These are phyloP conservation scores for Acheta domesticus DNA, from an alignment of 2,888 invertebrate genomes.

Conservation along the genomic window DNA sequence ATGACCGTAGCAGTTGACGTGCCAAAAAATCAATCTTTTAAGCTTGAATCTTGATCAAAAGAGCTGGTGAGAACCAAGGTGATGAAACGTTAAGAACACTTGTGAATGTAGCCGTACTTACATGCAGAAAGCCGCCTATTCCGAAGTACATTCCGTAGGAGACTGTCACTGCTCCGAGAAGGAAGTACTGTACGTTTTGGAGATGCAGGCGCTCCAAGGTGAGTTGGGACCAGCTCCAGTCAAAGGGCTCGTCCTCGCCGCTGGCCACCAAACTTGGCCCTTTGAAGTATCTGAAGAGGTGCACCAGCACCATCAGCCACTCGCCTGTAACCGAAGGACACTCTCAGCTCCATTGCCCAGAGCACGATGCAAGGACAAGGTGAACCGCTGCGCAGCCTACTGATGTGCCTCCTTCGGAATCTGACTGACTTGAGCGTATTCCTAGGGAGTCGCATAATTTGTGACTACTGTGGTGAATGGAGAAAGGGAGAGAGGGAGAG, in stretches of 20 bases:
- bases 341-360: neutral
- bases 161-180: conserved; percentile 52
- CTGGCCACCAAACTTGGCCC: conserved; percentile 43
- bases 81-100: too few relatives aligned
- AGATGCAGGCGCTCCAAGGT: conserved; percentile 54
- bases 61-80: too few relatives aligned
- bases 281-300: conserved; percentile 56
- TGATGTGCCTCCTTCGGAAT: too few relatives aligned
- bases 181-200: conserved; percentile 52
- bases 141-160: conserved; percentile 60
- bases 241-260: conserved; percentile 37
- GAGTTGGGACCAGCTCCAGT: conserved; percentile 46
- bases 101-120: conserved; percentile 47
- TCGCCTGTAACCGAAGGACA: conserved; percentile 53
- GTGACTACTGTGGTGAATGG: too few relatives aligned
- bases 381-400: neutral
- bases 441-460: too few relatives aligned
- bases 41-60: too few relatives aligned
- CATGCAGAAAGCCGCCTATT: conserved; percentile 66
- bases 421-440: too few relatives aligned
- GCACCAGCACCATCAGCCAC: conserved; percentile 63
- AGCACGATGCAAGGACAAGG: neutral
- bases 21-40: too few relatives aligned
- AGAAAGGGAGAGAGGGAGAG: too few relatives aligned
- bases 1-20: too few relatives aligned